phyloP scores from a whole-genome alignment of 1,140 invertebrate genomes.

The Drosophila trapezifrons region DNA sequence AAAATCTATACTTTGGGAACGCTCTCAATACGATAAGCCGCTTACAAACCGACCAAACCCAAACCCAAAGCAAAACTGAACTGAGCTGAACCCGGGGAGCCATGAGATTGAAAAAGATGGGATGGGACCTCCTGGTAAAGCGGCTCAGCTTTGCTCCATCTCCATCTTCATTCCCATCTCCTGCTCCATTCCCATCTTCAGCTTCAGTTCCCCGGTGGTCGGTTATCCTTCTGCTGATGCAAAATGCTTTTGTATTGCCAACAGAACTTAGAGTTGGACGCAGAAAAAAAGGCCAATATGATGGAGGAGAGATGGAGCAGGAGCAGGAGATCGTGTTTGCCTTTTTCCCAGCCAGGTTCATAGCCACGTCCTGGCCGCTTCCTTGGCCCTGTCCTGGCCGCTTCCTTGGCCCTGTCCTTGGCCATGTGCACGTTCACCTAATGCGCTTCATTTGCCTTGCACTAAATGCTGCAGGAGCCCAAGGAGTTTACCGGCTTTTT shows the following conservation, averaged over 20 bases:
- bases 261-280: conserved; percentile 62
- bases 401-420: conserved; percentile 25
- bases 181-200: conserved; percentile 8
- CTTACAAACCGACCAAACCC: conserved; percentile 65
- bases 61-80: conserved; percentile 46
- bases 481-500: conserved; percentile 17
- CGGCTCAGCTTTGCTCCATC: conserved; percentile 46
- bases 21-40: conserved; percentile 79
- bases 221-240: conserved; percentile 65
- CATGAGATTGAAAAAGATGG: conserved; percentile 30
- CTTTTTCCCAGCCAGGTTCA: conserved; percentile 6
- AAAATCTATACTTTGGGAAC: conserved; percentile 78
- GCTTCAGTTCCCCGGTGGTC: conserved; percentile 50
- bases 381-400: conserved; percentile 20
- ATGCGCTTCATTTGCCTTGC: conserved; percentile 81
- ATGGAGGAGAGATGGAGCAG: neutral
- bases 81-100: conserved; percentile 17
- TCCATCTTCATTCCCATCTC: neutral
- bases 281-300: conserved; percentile 35
- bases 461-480: conserved; percentile 61
- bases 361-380: conserved; percentile 14
- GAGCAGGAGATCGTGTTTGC: conserved; percentile 15
- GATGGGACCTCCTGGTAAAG: conserved; percentile 36
- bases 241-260: conserved; percentile 82
- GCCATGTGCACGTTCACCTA: conserved; percentile 66